Base-by-base conservation (phyloP, 2,888 invertebrate genomes). In the Zygogramma bicolorata region DNA sequence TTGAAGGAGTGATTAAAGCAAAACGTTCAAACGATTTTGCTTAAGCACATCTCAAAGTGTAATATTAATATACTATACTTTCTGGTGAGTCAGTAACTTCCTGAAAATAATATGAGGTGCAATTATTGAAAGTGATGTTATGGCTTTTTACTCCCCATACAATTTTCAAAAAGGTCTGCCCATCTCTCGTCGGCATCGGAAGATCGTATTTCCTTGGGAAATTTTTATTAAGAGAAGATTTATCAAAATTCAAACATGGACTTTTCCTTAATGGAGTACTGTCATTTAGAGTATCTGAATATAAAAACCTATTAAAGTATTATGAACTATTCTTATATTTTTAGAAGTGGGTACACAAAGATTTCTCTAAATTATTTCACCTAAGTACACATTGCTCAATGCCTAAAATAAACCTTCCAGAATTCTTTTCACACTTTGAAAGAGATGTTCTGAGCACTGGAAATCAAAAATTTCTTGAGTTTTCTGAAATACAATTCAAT, bases 271-370 rank as follows among this genome's bases (percentile, higher is more conserved):
- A 53, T 25, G 13, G 25, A 22, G 27, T 53, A 53, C 53, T 25
- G 53, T 27, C 10, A 53, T 53, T 53, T 53, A 53, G 53, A 53
- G 53, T 53, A 53, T 53, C 53, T 53, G 53, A 53, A 53, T 53
- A 53, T 53, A 53, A 53, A 53, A 53, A 53, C 53, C 53, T 53
- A 53, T 25, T 25, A 27, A 53, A 53, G 53, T 53, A 53, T 53
- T 53, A 22, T 53, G 25, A 53, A 53, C 53, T 53, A 53, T 53
- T 53, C 53, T 27, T 53, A 53, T 53, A 15, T 25, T 53, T 53
- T 53, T 53, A 53, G 53, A 53, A 53, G 27, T 53, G 53, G 53
- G 53, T 53, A 53, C 25, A 53, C 8, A 22, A 6, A 18, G 18
- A 46, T 53, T 53, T 53, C 27, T 53, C n/a, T 25, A 25, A 53